phyloP scores from a whole-genome alignment of 2,113 vertebrate genomes.

The Lasiurus borealis region DNA sequence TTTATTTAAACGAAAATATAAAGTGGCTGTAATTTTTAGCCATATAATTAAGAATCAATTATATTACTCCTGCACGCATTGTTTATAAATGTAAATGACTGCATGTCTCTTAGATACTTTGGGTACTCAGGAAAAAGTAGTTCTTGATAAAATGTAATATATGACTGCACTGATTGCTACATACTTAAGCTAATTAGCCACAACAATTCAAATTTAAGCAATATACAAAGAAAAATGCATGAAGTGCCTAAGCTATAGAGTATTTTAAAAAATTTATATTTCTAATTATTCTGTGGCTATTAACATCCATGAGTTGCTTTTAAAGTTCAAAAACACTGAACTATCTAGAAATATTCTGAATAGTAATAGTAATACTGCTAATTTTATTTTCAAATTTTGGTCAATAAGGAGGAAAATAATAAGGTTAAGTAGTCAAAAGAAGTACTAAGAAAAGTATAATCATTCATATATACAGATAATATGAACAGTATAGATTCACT shows the following conservation, averaged over 20 bases:
- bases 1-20: slow-evolving; percentile 37
- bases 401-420: slow-evolving; percentile 58
- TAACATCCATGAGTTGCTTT: neutral
- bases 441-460: neutral
- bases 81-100: neutral
- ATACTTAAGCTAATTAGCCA: slow-evolving; percentile 8
- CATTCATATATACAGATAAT: slow-evolving; percentile 21
- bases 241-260: neutral
- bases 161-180: neutral
- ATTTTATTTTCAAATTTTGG: slow-evolving; percentile 71
- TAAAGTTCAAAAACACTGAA: slow-evolving; percentile 55
- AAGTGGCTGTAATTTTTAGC: neutral
- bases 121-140: neutral
- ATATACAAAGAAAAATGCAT: slow-evolving; percentile 27
- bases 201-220: neutral
- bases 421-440: slow-evolving; percentile 58
- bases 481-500: neutral
- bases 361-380: neutral
- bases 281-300: slow-evolving; percentile 26
- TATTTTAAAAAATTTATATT: neutral
- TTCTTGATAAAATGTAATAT: neutral
- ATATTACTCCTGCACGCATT: neutral
- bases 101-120: neutral
- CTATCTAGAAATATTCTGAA: slow-evolving; percentile 48
- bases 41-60: neutral